Base-by-base conservation (phyloP, 2,888 invertebrate species). In the Ophion costatus region DNA sequence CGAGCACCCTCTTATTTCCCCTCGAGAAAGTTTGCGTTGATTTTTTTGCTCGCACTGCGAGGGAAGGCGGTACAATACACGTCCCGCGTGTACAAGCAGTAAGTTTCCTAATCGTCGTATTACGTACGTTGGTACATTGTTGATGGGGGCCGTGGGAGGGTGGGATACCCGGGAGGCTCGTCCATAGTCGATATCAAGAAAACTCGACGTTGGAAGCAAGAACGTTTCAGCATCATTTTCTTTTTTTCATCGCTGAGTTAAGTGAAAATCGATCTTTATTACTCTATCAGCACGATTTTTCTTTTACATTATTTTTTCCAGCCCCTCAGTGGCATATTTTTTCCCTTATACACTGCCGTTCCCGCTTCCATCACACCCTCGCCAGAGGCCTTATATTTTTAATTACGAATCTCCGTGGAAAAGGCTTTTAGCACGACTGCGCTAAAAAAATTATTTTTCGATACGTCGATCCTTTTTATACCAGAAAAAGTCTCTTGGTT, bases 231-330 rank as follows among this genome's bases (percentile, higher is more conserved):
- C 66, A 74, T 73, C 64, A 59, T 86, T 84, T 86, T 86, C 80
- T 84, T 86, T 67, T 73, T 73, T 74, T 74, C 69, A 75, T 77
- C 56, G 71, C 51, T 77, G 70, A 77, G 69, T 84, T 78, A 84
- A 86, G 84, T 86, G 86, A 82, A 86, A 86, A 86, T 86, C 84
- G 84, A 86, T 86, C 86, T 82, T 82, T 84, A 84, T 84, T 82
- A 84, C 84, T 82, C 84, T 82, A 86, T 84, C 86, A 77, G 66
- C 38, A 64, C 70, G 66, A 75, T 69, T 56, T 82, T 33, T 4
- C 33, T 33, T 33, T 33, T 86, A 71, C 71, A 80, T 75, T 38
- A 51, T 79, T 56, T 45, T 69, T 61, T 63, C 42, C 11, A 51
- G 45, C 57, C 64, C 61, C 5, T 29, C 42, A 29, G 59, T n/a